Evolutionary conservation across 2,888 invertebrate genomes (phyloP), one percentile per base, ranked within the genome.

Genomic region (Apodemia hepburni): DNA sequence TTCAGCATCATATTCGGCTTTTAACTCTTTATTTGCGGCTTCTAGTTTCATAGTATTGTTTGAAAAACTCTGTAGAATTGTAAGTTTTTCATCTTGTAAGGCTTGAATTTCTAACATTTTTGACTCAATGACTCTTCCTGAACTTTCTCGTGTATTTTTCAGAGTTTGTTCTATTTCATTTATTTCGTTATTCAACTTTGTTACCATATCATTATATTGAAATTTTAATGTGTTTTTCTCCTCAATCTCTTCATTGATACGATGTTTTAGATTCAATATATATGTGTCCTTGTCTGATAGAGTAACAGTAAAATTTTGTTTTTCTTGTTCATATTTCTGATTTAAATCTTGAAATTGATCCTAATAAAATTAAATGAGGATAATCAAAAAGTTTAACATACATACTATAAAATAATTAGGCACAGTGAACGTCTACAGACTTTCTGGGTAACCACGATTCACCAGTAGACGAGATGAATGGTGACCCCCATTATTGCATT

Each of bases 41-140:
- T 84, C 80, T 9, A 80, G 67, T 73, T 87, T 86, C 0, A 77
- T 77, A 11, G 76, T 82, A 71, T 87, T 83, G 66, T 82, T 77
- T n/a, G 79, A 73, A 12, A 89, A 73, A 68, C 80, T 85, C 66
- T 85, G 78, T 12, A 85, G 64, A 18, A 88, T 72, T 2, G 81
- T 81, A 2, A 85, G 47, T 70, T 88, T 87, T 61, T 88, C 87
- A 72, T 88, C 86, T 66, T 87, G 85, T 47, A 88, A 70, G 17
- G 72, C 81, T 76, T 86, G 74, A 66, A 87, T 84, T 67, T 90
- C 87, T 60, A 76, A 70, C 69, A 81, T 74, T 65, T 86, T 86
- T 6, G 75, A 72, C 61, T 87, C 81, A 66, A 86, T 79, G 15
- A 75, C 71, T 60, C 70, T 64, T 63, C 75, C 77, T 3, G 78